Percentiles rank a stretch among this genome's conserved stretches.
phyloP scores from a whole-genome alignment of 2,888 invertebrate species.

The Tenthredo amoena region DNA sequence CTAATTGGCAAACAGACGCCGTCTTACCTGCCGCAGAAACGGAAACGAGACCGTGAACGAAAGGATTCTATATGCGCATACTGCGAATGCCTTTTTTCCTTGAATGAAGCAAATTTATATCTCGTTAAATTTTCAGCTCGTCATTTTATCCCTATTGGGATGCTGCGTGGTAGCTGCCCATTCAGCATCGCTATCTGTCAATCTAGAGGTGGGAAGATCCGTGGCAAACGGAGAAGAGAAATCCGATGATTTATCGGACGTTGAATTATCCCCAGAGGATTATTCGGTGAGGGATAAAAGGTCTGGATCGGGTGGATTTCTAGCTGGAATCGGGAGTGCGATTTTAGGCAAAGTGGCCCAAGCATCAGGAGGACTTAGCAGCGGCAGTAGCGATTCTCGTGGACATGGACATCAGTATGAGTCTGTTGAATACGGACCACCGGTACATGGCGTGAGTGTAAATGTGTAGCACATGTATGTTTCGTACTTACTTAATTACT shows the following conservation, averaged over 20 bases:
- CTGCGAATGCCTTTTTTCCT: background rate
- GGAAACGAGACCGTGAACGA: background rate
- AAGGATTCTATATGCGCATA: too few relatives aligned
- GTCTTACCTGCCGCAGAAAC: background rate
- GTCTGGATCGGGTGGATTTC: constrained; percentile 66
- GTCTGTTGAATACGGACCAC: constrained; percentile 59
- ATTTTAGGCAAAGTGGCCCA: constrained; percentile 71
- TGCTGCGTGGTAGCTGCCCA: constrained; percentile 60
- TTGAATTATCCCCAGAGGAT: constrained; percentile 31
- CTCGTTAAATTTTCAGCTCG: constrained; percentile 61
- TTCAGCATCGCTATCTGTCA: constrained; percentile 57
- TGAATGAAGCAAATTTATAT: background rate
- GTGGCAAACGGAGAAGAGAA: constrained; percentile 43
- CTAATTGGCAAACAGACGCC: background rate
- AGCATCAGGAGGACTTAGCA: constrained; percentile 64
- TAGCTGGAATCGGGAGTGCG: constrained; percentile 72
- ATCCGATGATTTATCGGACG: constrained; percentile 57
- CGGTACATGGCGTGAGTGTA: constrained; percentile 60
- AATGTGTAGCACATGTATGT: background rate
- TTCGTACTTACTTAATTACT: too few relatives aligned
- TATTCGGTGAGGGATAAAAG: constrained; percentile 65
- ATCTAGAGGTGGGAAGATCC: constrained; percentile 59
- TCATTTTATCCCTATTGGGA: constrained; percentile 63
- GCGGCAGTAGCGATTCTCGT: constrained; percentile 65
- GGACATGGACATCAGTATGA: constrained; percentile 59